Conservation (phyloP, 2,113 vertebrate species). For the Chitala chitala region DNA sequence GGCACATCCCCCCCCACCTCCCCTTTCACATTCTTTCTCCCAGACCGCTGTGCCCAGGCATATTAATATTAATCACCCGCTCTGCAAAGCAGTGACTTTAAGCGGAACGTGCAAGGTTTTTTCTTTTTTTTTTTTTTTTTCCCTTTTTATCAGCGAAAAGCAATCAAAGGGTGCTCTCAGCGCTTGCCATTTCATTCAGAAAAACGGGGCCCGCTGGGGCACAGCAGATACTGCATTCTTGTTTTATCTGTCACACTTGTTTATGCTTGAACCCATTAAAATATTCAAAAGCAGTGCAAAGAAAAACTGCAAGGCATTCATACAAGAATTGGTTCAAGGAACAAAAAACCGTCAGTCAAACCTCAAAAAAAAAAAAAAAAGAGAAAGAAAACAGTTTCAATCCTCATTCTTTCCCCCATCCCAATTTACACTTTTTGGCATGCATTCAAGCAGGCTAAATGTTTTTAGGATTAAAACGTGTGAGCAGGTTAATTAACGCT, state of each 20-base stretch:
- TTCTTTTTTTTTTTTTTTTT: too few species aligned
- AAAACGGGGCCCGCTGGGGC: neutral
- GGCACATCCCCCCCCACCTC: too few species aligned
- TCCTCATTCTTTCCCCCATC: too few species aligned
- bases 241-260: conserved; percentile 33
- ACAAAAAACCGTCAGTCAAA: conserved; percentile 29
- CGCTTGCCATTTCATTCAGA: neutral
- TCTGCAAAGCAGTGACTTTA: conserved; percentile 16
- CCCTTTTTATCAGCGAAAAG: neutral
- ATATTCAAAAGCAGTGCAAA: conserved; percentile 41
- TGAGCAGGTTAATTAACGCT: neutral
- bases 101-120: too few species aligned
- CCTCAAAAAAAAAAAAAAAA: conserved; percentile 34
- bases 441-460: too few species aligned
- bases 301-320: conserved; percentile 14
- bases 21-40: too few species aligned
- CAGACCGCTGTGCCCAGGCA: neutral
- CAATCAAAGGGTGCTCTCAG: conserved; percentile 1
- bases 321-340: conserved; percentile 31
- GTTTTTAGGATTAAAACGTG: neutral
- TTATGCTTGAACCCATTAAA: conserved; percentile 46
- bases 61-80: conserved; percentile 31
- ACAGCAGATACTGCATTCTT: neutral
- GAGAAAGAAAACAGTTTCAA: neutral
- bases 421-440: too few species aligned